Evolutionary conservation across 2,888 invertebrate species (phyloP).

Genomic region (Urechis unicinctus): DNA sequence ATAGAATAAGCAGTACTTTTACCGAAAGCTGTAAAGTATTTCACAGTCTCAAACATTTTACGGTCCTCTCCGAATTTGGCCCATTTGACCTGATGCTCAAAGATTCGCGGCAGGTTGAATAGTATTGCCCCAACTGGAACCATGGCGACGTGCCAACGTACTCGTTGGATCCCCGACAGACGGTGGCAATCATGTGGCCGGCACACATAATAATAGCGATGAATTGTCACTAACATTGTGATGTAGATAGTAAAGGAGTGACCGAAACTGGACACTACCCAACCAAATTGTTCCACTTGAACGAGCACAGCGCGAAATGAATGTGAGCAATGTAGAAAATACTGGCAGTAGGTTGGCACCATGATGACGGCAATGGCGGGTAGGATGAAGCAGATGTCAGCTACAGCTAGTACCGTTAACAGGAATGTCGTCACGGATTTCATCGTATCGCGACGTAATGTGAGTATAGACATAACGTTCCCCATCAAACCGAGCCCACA

Average conservation of each 20-base stretch:
- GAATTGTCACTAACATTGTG: conserved; percentile 40
- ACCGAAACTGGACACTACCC: conserved; percentile 31
- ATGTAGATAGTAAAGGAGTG: conserved; percentile 43
- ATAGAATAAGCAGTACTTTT: conserved; percentile 4
- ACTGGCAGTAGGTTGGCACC: conserved; percentile 3
- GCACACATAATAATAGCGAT: conserved; percentile 42
- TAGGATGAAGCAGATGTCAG: conserved; percentile 6
- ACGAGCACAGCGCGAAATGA: background rate
- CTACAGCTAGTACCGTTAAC: conserved; percentile 6
- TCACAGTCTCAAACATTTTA: background rate
- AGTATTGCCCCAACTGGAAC: conserved; percentile 6
- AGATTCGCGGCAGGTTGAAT: conserved; percentile 12
- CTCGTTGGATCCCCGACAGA: conserved; percentile 1
- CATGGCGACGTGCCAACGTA: conserved; percentile 2
- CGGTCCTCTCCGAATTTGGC: background rate
- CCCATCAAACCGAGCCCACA: conserved; percentile 37
- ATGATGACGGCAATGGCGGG: conserved; percentile 4
- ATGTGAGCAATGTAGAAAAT: conserved; percentile 2
- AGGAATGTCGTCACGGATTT: conserved; percentile 11
- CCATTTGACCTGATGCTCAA: conserved; percentile 4
- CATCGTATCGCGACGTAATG: conserved; percentile 18
- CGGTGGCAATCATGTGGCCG: conserved; percentile 32
- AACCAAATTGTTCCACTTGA: conserved; percentile 9
- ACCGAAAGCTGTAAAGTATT: conserved; percentile 2
- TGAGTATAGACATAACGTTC: conserved; percentile 37